Evolutionary conservation across 2,113 vertebrate species (phyloP).

Genomic region (Ochotona curzoniae): DNA sequence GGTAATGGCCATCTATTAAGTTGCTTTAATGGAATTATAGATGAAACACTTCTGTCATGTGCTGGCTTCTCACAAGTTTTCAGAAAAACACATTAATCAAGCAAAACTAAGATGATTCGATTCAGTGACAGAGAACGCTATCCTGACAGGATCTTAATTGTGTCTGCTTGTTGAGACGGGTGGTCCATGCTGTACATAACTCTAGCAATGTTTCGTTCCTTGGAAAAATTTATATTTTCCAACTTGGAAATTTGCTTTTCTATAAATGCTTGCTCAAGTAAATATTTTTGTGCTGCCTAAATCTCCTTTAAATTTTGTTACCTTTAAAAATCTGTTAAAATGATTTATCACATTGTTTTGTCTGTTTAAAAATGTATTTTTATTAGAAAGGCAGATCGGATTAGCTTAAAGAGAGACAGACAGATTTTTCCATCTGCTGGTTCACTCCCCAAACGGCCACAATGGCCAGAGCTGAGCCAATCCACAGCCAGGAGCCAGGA

Average conservation of each 20-base stretch:
- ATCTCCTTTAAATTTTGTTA: neutral
- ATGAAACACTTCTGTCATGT: slow-evolving; percentile 35
- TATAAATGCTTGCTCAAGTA: neutral
- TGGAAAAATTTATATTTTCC: neutral
- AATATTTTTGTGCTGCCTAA: neutral
- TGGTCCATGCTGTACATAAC: neutral
- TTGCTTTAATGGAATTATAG: slow-evolving; percentile 28
- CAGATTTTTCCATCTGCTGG: no score
- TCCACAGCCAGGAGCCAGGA: no score
- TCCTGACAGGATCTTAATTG: slow-evolving; percentile 35
- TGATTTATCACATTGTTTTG: neutral
- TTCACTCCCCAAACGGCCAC: no score
- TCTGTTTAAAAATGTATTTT: no score
- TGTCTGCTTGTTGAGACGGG: neutral
- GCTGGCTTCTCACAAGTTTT: neutral
- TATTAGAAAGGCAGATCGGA: no score
- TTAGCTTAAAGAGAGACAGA: no score
- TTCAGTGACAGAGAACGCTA: neutral
- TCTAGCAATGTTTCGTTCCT: neutral
- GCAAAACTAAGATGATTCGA: slow-evolving; percentile 54
- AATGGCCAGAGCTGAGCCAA: no score
- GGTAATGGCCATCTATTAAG: slow-evolving; percentile 12
- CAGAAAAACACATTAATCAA: slow-evolving; percentile 61
- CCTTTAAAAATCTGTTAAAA: neutral
- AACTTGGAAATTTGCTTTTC: neutral